Conservation (phyloP, 2,113 vertebrate genomes). For the Tor tambroides region DNA sequence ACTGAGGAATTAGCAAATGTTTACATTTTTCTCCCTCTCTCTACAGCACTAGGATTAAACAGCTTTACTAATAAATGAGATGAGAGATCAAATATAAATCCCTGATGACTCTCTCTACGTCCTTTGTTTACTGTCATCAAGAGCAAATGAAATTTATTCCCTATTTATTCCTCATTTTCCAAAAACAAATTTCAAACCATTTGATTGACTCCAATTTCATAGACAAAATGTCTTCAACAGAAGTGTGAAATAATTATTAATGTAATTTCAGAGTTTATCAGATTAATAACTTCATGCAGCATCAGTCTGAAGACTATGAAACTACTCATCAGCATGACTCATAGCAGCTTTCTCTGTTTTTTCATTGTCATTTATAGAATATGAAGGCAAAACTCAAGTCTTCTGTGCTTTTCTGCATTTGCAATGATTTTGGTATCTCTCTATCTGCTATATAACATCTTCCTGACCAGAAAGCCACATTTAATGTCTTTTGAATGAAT, state of each 20-base stretch:
- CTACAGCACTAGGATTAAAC: background rate
- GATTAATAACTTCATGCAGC: conserved; percentile 14
- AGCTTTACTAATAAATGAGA: conserved; percentile 30
- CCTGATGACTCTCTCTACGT: background rate
- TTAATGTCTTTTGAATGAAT: background rate
- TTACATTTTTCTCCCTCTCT: background rate
- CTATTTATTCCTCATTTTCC: conserved; percentile 19
- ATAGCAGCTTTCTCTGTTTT: background rate
- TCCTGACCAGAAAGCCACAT: background rate
- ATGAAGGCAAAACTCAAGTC: conserved; percentile 8
- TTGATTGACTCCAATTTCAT: background rate
- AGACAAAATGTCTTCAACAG: background rate
- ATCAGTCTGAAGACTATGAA: background rate
- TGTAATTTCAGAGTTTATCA: background rate
- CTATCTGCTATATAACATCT: background rate
- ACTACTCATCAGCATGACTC: background rate
- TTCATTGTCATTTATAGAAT: background rate
- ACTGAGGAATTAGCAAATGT: conserved; percentile 4
- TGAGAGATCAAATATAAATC: conserved; percentile 24
- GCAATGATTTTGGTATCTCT: background rate
- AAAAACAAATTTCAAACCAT: conserved; percentile 19
- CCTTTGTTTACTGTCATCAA: conserved; percentile 5
- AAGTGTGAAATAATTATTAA: conserved; percentile 8
- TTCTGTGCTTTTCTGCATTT: background rate
- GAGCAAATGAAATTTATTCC: conserved; percentile 5